These are phyloP conservation scores for Leptothorax acervorum DNA, from an alignment of 2,888 invertebrate species.

Conservation along the genomic window DNA sequence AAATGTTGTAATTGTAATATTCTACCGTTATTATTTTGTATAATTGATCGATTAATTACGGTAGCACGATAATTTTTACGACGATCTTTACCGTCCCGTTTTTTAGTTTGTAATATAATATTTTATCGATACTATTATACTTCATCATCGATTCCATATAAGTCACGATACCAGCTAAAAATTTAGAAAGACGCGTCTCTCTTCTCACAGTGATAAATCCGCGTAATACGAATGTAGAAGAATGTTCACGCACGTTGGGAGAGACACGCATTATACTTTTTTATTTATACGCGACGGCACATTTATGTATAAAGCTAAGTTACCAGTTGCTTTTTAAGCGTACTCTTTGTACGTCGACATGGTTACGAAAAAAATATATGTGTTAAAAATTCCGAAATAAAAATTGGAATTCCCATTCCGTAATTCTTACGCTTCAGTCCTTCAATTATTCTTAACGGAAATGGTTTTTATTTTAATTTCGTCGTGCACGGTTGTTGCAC, in stretches of 20 bases:
- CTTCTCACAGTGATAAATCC: not conserved
- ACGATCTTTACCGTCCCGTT: not conserved
- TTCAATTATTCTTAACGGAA: not conserved
- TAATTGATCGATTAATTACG: not conserved
- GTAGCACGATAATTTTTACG: conserved; percentile 25
- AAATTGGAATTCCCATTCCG: conserved; percentile 3
- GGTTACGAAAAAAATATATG: conserved; percentile 36
- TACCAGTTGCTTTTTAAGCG: conserved; percentile 39
- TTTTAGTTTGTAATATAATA: conserved; percentile 1
- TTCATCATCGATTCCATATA: conserved; percentile 9
- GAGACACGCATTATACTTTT: not conserved
- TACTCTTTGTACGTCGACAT: conserved; percentile 17
- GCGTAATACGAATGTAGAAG: not conserved
- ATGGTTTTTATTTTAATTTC: conserved; percentile 68
- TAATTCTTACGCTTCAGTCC: conserved; percentile 4
- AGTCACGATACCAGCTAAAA: not conserved
- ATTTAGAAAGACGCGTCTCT: not conserved
- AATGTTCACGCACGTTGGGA: not conserved
- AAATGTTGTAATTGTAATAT: conserved; percentile 31
- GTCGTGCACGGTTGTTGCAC: conserved; percentile 95
- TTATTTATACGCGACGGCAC: not conserved
- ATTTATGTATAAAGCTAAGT: conserved; percentile 27
- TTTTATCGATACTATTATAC: not conserved
- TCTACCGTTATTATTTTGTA: conserved; percentile 11
- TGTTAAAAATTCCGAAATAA: conserved; percentile 42